Evolutionary conservation across 2,888 invertebrate species (phyloP), one percentile per base, ranked within the genome.

Genomic region (Nephrocerus scutellatus): DNA sequence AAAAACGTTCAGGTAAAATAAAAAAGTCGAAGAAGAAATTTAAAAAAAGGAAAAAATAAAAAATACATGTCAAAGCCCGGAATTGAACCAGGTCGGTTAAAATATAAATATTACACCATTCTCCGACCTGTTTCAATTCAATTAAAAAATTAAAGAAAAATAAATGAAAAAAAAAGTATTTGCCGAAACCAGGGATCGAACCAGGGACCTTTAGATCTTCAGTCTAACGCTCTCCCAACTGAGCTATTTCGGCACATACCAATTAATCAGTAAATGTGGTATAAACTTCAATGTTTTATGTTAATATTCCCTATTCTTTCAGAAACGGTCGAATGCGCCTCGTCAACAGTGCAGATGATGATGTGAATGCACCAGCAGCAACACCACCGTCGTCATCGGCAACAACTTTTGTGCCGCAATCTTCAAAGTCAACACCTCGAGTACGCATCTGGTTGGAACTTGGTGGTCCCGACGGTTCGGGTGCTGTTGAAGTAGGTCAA

Each of bases 371-470:
- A 30, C 12, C 18, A 30, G 9, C 28, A 39, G 10, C 12, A 8
- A 10, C 4, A 20, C 13, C 5, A 21, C 10, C 9, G 28, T 4
- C 18, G 10, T 6, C 37, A 6, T 30, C 30, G 22, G 19, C 33
- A 13, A 14, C 31, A 2, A 44, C 43, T n/a, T n/a, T n/a, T n/a
- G n/a, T n/a, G n/a, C n/a, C n/a, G n/a, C n/a, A n/a, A 5, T 47
- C 26, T 7, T 30, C 53, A 28, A 30, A 53, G 18, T 41, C 53
- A 13, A 63, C 63, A 54, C 74, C 72, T 32, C 71, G 74, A 5
- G 78, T 82, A 1, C 71, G 80, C 33, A 81, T 82, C 26, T 84
- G 84, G 84, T 75, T 84, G 72, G 82, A 83, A 56, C 72, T 84
- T 49, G 72, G 74, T 22, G 65, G 65, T 3, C 59, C 62, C n/a